These are phyloP conservation scores for Volucella bombylans DNA, from an alignment of 2,888 invertebrate genomes.

Conservation along the genomic window DNA sequence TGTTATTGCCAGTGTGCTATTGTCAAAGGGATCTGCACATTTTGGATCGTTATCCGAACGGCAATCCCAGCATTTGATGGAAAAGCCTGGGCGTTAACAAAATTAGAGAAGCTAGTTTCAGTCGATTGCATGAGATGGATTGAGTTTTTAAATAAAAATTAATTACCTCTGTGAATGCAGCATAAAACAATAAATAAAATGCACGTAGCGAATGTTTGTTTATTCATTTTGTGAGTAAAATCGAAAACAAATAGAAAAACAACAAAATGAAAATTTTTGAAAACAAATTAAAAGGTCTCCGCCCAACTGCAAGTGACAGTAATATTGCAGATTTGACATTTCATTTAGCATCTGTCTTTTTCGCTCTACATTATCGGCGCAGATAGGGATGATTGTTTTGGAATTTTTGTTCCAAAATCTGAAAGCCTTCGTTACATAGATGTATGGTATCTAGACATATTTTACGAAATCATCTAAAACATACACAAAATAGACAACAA, in stretches of 20 bases:
- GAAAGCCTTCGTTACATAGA: too few species aligned
- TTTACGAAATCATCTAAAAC: background rate
- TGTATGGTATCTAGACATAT: background rate
- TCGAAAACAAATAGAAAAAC: slow-evolving; percentile 10
- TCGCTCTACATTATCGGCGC: slow-evolving; percentile 38
- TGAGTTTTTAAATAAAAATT: background rate
- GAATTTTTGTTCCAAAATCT: background rate
- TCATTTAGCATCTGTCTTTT: slow-evolving; percentile 24
- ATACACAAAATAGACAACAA: background rate
- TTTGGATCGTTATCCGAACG: slow-evolving; percentile 94
- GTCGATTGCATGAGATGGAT: background rate
- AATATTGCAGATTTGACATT: slow-evolving; percentile 43
- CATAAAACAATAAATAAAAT: slow-evolving; percentile 33
- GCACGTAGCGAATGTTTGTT: slow-evolving; percentile 26
- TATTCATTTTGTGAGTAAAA: slow-evolving; percentile 42
- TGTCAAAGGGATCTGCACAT: slow-evolving; percentile 96
- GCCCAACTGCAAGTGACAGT: slow-evolving; percentile 50
- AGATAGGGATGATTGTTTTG: background rate
- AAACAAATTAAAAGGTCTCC: slow-evolving; percentile 64
- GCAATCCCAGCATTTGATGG: slow-evolving; percentile 95
- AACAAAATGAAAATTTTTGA: slow-evolving; percentile 40
- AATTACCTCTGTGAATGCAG: slow-evolving; percentile 57
- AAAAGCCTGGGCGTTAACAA: slow-evolving; percentile 83
- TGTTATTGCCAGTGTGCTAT: slow-evolving; percentile 91
- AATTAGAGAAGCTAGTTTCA: background rate